A percentile compares a stretch with the other conserved stretches of the same genome.
Evolutionary conservation across 2,113 vertebrate species (phyloP).

Genomic region (Neodon shergylaensis): DNA sequence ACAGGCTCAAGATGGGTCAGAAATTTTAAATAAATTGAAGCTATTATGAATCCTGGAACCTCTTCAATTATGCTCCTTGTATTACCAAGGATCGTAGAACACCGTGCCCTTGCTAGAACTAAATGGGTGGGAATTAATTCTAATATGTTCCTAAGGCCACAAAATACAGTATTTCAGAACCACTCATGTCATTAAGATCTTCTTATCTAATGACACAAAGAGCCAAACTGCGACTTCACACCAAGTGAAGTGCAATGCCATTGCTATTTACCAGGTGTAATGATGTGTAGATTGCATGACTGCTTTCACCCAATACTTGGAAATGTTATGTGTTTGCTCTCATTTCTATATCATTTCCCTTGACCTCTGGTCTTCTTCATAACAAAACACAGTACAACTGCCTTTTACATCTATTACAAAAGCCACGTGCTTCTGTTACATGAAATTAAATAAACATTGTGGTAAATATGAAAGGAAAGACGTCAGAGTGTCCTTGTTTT

Average conservation of each 20-base stretch:
- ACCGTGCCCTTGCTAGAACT: neutral
- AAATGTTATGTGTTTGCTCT: neutral
- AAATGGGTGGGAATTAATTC: neutral
- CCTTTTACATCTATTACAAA: constrained; percentile 7
- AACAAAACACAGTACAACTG: neutral
- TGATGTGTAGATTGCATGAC: neutral
- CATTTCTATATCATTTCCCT: constrained; percentile 23
- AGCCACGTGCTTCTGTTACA: neutral
- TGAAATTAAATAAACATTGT: constrained; percentile 40
- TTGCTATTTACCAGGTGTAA: neutral
- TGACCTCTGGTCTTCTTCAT: neutral
- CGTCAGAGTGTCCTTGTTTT: constrained; percentile 21
- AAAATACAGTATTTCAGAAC: constrained; percentile 3
- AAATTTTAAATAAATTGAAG: constrained; percentile 4
- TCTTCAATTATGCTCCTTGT: neutral
- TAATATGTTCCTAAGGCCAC: neutral
- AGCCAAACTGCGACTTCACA: neutral
- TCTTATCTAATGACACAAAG: neutral
- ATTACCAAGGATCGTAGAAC: neutral
- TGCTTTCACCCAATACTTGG: constrained; percentile 7
- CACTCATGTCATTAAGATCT: neutral
- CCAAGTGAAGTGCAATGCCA: neutral
- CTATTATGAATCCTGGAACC: neutral
- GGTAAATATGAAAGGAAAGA: constrained; percentile 13
- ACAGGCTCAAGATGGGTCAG: neutral